These are phyloP conservation scores for Drosophila fulvimacula DNA, from an alignment of 2,888 invertebrate genomes.

Conservation along the genomic window DNA sequence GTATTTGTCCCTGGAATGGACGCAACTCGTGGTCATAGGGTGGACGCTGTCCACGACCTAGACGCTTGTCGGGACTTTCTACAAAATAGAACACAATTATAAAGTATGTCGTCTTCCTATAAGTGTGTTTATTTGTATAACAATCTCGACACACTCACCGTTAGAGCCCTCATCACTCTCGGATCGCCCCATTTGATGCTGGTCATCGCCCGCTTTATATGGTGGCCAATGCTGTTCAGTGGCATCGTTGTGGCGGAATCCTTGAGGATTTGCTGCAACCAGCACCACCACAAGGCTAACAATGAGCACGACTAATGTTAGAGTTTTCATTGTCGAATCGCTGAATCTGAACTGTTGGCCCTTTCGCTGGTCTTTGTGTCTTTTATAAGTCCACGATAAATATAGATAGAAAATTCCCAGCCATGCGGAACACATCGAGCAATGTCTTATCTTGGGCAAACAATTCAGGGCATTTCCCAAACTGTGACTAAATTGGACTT, in stretches of 20 bases:
- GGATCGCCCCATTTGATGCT: conserved; percentile 5
- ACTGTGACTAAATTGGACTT: conserved; percentile 20
- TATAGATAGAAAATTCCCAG: conserved; percentile 1
- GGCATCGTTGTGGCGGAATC: not conserved
- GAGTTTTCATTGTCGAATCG: conserved; percentile 22
- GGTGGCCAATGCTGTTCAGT: not conserved
- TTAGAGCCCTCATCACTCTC: conserved; percentile 13
- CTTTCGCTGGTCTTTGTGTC: not conserved
- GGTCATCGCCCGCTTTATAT: not conserved
- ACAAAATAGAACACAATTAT: not conserved
- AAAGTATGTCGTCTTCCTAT: not conserved
- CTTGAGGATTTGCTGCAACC: conserved; percentile 27
- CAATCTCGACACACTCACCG: conserved; percentile 5
- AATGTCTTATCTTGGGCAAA: conserved; percentile 35
- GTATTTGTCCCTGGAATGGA: conserved; percentile 5
- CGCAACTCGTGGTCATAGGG: conserved; percentile 9
- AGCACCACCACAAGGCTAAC: conserved; percentile 28
- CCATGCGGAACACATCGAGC: not conserved
- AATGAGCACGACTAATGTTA: conserved; percentile 19
- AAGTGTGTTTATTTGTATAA: not conserved
- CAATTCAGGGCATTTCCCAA: conserved; percentile 33
- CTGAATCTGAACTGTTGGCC: conserved; percentile 17
- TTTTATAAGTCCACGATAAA: conserved; percentile 30
- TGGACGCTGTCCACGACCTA: not conserved
- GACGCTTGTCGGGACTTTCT: conserved; percentile 5